Conservation (phyloP, 2,888 invertebrate species). For the Seira sanloemensis region DNA sequence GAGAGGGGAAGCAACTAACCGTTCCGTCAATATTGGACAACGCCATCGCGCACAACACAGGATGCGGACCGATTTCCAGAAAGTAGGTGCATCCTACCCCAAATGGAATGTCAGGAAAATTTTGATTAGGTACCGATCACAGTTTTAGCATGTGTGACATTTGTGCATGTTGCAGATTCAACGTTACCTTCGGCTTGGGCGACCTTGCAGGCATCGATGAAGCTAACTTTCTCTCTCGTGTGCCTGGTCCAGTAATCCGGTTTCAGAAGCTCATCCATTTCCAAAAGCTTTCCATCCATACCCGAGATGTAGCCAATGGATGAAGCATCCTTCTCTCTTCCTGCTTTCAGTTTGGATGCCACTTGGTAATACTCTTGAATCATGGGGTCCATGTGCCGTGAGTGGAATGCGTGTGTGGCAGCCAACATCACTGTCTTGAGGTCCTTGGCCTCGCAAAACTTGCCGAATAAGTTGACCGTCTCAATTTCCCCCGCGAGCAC, state of each 20-base stretch:
- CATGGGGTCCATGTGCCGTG: slow-evolving; percentile 60
- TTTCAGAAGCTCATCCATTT: slow-evolving; percentile 15
- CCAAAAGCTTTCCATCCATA: slow-evolving; percentile 42
- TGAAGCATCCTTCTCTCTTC: slow-evolving; percentile 10
- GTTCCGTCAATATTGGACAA: slow-evolving; percentile 46
- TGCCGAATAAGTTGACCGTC: slow-evolving; percentile 20
- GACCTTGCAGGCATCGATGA: slow-evolving; percentile 45
- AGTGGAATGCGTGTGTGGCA: slow-evolving; percentile 64
- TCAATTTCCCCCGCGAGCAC: slow-evolving; percentile 37
- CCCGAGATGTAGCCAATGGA: slow-evolving; percentile 46
- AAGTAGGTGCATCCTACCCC: slow-evolving; percentile 43
- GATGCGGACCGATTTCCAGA: slow-evolving; percentile 60
- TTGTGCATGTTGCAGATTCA: too few relatives aligned
- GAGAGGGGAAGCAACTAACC: slow-evolving; percentile 46
- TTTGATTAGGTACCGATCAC: too few relatives aligned
- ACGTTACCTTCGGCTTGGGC: too few relatives aligned
- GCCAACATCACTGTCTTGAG: slow-evolving; percentile 42
- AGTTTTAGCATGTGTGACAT: too few relatives aligned
- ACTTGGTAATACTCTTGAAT: slow-evolving; percentile 39
- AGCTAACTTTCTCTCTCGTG: slow-evolving; percentile 54
- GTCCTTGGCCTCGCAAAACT: slow-evolving; percentile 24
- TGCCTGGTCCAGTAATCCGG: slow-evolving; percentile 55
- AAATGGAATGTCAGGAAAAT: too few relatives aligned
- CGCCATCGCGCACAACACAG: slow-evolving; percentile 50
- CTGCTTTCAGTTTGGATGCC: background rate